phyloP scores from a whole-genome alignment of 1,140 invertebrate species.

The Berghia stephanieae region DNA sequence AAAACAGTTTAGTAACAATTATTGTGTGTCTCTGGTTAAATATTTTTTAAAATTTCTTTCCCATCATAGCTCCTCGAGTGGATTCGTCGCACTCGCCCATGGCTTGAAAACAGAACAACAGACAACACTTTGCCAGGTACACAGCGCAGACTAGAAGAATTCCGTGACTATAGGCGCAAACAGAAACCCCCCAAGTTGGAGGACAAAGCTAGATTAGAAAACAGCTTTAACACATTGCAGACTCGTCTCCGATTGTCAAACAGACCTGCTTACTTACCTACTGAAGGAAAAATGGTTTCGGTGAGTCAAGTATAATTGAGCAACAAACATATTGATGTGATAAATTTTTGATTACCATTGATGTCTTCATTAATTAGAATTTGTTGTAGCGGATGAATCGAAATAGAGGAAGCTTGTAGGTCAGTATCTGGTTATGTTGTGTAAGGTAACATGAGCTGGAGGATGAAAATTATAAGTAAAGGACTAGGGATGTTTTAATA shows the following conservation, averaged over 20 bases:
- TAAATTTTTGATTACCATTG: too few relatives aligned
- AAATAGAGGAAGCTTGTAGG: too few relatives aligned
- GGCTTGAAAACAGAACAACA: slow-evolving; percentile 95
- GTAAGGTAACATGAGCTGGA: too few relatives aligned
- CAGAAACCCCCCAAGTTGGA: slow-evolving; percentile 99
- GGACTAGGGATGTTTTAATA: too few relatives aligned
- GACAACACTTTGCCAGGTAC: slow-evolving; percentile 97
- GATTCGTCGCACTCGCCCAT: slow-evolving; percentile 95
- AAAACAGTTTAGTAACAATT: too few relatives aligned
- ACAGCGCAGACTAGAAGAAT: slow-evolving; percentile 97
- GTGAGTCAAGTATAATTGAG: too few relatives aligned
- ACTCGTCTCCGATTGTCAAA: slow-evolving; percentile 95
- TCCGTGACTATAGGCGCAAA: slow-evolving; percentile 96
- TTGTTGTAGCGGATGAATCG: too few relatives aligned
- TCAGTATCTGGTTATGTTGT: too few relatives aligned
- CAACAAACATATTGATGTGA: too few relatives aligned
- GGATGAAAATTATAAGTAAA: too few relatives aligned
- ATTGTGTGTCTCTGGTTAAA: neutral
- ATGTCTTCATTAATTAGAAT: too few relatives aligned
- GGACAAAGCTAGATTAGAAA: slow-evolving; percentile 97
- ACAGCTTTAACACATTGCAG: slow-evolving; percentile 98
- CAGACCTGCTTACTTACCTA: slow-evolving; percentile 97
- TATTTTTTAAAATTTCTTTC: slow-evolving; percentile 15
- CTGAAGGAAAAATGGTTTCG: slow-evolving; percentile 98
- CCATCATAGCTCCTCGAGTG: slow-evolving; percentile 87